Base-by-base conservation (phyloP, 2,797 vertebrate species). In the Gobionotothen gibberifrons region DNA sequence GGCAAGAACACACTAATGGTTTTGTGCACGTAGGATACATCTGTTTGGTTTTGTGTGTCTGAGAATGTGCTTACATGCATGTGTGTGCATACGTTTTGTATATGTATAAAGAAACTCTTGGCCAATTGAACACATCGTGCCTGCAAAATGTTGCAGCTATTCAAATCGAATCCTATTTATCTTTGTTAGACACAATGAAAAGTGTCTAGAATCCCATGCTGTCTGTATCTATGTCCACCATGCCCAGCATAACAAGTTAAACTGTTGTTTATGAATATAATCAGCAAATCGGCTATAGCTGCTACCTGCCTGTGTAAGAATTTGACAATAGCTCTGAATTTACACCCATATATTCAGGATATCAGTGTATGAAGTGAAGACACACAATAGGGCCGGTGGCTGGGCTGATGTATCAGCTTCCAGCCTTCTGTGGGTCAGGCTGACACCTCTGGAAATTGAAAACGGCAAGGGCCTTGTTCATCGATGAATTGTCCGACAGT, bases 401-500 rank as follows among this genome's bases (percentile, higher is more conserved):
- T 83, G 17, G 60, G 79, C 78, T 89, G 81, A 92, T 91, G 86
- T 82, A 92, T 90, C 87, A 78, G 83, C 87, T 84, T 19, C 51
- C 76, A 83, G 86, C 55, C 60, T 76, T 83, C 74, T 76, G 43
- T 66, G 21, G 63, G 89, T 89, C 90, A 85, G 3, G 77, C 88
- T 93, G 92, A 93, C 91, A 93, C 89, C 81, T 86, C 82, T 88
- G 89, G 82, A 92, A 93, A 93, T 93, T 92, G 92, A 91, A 93
- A 93, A 89, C 74, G 65, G 80, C 83, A 29, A 81, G 76, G 79
- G 87, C 87, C 90, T 92, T 89, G 88, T 87, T 90, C 76, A 11
- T 59, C 85, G 36, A 88, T 81, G 79, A 87, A 91, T 91, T 83
- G 89, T 70, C 79, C 76, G 52, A 44, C 58, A 1, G 62, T 12